phyloP scores from a whole-genome alignment of 1,140 invertebrate genomes.

The Caenorhabditis latens region DNA sequence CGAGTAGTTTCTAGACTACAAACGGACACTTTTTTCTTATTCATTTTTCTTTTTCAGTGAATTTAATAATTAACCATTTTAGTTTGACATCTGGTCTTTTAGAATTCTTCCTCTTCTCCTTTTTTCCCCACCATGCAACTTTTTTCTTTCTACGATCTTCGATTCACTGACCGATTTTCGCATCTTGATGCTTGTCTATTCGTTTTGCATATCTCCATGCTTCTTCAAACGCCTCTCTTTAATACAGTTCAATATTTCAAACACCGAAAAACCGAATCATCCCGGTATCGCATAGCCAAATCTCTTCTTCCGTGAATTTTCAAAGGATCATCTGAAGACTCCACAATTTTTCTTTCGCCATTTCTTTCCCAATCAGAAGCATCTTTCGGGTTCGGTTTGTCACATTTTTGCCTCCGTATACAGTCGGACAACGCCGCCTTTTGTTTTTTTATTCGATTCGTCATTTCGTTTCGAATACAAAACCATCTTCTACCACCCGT shows the following conservation, averaged over 20 bases:
- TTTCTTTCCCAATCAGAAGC: background rate
- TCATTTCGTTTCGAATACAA: constrained; percentile 30
- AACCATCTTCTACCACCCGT: constrained; percentile 33
- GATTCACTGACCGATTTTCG: constrained; percentile 12
- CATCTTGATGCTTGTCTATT: constrained; percentile 28
- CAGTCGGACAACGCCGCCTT: constrained; percentile 23
- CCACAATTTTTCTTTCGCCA: background rate
- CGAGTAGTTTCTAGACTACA: constrained; percentile 13
- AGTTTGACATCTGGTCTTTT: background rate
- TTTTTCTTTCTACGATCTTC: constrained; percentile 2
- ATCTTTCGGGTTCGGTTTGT: background rate
- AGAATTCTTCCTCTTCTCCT: background rate
- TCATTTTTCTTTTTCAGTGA: background rate
- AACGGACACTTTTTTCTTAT: background rate
- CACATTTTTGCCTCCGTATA: constrained; percentile 1
- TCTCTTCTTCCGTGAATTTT: background rate
- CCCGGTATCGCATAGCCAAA: background rate
- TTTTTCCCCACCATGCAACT: background rate
- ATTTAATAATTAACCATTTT: background rate
- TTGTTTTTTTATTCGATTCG: constrained; percentile 36
- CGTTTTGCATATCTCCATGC: background rate
- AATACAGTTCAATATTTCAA: constrained; percentile 22
- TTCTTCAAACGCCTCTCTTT: background rate
- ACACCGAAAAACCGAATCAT: background rate
- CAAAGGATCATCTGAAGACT: background rate